phyloP scores from a whole-genome alignment of 92 coral and sea anemone species.

The Porites rus region DNA sequence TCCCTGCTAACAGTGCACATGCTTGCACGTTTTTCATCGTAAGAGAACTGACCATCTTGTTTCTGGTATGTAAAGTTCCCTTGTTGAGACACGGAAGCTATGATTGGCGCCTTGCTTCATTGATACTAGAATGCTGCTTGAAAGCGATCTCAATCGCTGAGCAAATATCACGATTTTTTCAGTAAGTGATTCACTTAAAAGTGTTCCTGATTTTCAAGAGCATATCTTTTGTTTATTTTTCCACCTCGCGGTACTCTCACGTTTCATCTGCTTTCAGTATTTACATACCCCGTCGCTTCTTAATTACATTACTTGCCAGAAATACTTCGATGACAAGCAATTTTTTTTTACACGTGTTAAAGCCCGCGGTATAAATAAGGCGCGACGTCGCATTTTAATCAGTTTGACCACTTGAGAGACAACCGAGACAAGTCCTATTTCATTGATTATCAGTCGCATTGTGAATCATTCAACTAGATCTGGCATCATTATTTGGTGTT shows the following conservation, averaged over 20 bases:
- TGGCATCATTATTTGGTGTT: constrained; percentile 24
- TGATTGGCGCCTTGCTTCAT: constrained; percentile 3
- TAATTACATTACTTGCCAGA: constrained; percentile 54
- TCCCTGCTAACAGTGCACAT: neutral
- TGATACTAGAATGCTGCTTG: neutral
- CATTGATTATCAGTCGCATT: neutral
- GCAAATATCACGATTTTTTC: neutral
- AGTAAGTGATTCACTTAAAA: neutral
- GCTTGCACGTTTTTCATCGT: neutral
- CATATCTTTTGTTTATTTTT: neutral
- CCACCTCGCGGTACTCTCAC: neutral
- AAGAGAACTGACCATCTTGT: neutral
- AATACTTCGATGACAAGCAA: constrained; percentile 55
- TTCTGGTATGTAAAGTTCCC: neutral
- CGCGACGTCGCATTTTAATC: neutral
- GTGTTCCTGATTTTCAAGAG: neutral
- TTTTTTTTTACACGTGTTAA: neutral
- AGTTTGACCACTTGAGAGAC: neutral
- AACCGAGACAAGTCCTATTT: neutral
- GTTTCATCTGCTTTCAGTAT: constrained; percentile 30
- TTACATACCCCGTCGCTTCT: neutral
- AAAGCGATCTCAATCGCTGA: neutral
- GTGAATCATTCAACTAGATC: constrained; percentile 11
- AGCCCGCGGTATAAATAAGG: constrained; percentile 31
- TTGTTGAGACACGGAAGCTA: neutral